Conservation (phyloP, 2,888 invertebrate species). For the Microplitis manilae region DNA sequence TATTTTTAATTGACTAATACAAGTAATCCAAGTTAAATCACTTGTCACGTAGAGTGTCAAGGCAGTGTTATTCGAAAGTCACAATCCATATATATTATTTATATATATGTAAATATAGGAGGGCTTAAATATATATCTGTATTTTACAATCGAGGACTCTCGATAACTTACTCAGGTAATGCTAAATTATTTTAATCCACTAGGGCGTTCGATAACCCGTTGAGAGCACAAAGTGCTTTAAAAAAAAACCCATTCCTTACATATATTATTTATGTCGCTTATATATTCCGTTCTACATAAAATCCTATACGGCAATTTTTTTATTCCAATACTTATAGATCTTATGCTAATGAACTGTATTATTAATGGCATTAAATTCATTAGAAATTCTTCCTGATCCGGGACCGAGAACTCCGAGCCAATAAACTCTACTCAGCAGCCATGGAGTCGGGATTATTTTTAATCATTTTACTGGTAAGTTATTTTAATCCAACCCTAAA, state of each 20-base stretch:
- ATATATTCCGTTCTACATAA: not conserved
- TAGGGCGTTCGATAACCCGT: constrained; percentile 17
- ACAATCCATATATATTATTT: constrained; percentile 10
- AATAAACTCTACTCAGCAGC: not conserved
- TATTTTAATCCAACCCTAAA: not conserved
- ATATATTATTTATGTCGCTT: not conserved
- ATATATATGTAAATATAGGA: not conserved
- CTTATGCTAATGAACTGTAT: constrained; percentile 20
- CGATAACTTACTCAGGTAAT: constrained; percentile 3
- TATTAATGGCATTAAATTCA: constrained; percentile 25
- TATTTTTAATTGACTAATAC: not conserved
- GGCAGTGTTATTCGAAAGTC: constrained; percentile 47
- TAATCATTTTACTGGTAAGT: not conserved
- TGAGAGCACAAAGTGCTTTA: not conserved
- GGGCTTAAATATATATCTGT: not conserved
- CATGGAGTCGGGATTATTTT: constrained; percentile 2
- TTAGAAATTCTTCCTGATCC: constrained; percentile 22
- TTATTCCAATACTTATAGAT: not conserved
- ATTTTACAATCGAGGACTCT: constrained; percentile 34
- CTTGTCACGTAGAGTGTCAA: constrained; percentile 54
- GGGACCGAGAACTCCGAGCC: not conserved
- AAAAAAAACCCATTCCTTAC: not conserved
- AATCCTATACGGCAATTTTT: not conserved
- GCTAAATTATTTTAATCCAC: constrained; percentile 5
- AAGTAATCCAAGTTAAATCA: constrained; percentile 40